Conservation (phyloP, 2,888 invertebrate species). For the Amblyjoppa fuscipennis region DNA sequence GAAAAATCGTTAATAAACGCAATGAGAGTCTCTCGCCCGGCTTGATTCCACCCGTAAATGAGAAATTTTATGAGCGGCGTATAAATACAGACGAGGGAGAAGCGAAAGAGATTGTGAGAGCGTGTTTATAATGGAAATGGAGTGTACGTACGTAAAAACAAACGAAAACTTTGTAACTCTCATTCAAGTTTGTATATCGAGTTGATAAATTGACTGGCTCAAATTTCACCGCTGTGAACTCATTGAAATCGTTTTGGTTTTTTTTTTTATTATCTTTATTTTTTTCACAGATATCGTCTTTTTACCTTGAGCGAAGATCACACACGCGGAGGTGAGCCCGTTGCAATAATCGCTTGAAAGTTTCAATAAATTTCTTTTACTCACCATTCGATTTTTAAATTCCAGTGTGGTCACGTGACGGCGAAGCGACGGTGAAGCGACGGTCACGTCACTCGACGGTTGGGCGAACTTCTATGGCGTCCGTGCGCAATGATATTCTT, state of each 20-base stretch:
- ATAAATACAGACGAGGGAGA: constrained; percentile 48
- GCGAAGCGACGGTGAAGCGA: too few relatives aligned
- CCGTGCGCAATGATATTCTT: neutral
- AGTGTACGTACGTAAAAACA: constrained; percentile 16
- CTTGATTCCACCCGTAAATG: constrained; percentile 23
- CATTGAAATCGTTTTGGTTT: neutral
- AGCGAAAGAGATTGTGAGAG: constrained; percentile 36
- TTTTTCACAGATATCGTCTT: too few relatives aligned
- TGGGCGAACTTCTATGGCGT: too few relatives aligned
- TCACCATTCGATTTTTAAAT: too few relatives aligned
- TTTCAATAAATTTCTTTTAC: too few relatives aligned
- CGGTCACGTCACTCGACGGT: too few relatives aligned
- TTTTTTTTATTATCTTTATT: neutral
- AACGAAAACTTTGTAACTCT: constrained; percentile 53
- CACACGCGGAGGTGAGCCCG: too few relatives aligned
- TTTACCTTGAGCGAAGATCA: too few relatives aligned
- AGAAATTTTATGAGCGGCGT: constrained; percentile 46
- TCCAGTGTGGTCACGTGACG: too few relatives aligned
- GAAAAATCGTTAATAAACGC: constrained; percentile 6
- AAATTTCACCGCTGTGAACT: neutral
- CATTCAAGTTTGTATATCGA: constrained; percentile 50
- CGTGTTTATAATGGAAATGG: constrained; percentile 10
- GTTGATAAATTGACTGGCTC: constrained; percentile 23
- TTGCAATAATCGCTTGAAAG: too few relatives aligned
- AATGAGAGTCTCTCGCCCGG: neutral